Evolutionary conservation across 2,888 invertebrate species (phyloP).

Genomic region (Ernsta delagoae): DNA sequence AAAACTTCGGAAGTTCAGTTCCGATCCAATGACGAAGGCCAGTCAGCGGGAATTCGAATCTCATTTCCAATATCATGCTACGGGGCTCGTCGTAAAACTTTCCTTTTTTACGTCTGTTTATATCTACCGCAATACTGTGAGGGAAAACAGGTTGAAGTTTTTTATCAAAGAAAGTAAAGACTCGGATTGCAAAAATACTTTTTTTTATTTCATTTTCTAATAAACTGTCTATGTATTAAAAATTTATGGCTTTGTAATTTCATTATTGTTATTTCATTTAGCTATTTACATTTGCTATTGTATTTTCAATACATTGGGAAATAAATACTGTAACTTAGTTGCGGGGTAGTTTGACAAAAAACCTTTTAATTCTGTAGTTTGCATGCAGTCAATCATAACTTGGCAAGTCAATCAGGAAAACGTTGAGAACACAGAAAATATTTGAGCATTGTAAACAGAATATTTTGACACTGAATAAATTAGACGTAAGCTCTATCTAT

Average conservation of each 20-base stretch:
- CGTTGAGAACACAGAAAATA: conserved; percentile 9
- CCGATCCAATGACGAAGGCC: conserved; percentile 37
- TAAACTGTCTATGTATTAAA: not conserved
- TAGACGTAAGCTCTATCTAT: not conserved
- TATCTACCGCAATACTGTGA: conserved; percentile 5
- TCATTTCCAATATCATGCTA: conserved; percentile 32
- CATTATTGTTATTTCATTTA: not conserved
- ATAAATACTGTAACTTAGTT: no score
- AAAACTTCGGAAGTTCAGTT: conserved; percentile 40
- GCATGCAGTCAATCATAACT: conserved; percentile 1
- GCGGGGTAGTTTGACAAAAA: not conserved
- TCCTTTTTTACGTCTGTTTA: conserved; percentile 20
- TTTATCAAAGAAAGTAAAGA: conserved; percentile 5
- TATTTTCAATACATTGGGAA: no score
- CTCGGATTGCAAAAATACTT: not conserved
- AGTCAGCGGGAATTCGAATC: conserved; percentile 33
- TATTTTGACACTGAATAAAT: conserved; percentile 28
- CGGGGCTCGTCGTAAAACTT: conserved; percentile 30
- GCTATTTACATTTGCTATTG: no score
- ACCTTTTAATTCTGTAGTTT: not conserved
- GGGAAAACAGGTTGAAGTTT: conserved; percentile 9
- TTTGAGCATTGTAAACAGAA: conserved; percentile 18
- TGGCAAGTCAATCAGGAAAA: conserved; percentile 30
- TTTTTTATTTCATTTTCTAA: not conserved
- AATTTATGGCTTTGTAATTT: not conserved